Conservation (phyloP, 2,888 invertebrate species). For the Luffia ferchaultella region DNA sequence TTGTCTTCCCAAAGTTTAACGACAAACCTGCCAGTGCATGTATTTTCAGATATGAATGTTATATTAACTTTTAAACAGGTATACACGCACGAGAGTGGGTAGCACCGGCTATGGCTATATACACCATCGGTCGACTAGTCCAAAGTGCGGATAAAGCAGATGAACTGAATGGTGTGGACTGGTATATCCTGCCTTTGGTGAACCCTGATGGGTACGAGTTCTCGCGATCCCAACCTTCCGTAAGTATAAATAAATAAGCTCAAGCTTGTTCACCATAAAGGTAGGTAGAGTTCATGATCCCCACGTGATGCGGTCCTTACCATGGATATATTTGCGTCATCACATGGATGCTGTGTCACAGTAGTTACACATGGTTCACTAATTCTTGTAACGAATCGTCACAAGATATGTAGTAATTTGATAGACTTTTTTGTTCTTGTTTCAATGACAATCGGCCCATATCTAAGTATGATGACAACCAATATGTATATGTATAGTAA, state of each 20-base stretch:
- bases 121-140: conserved; percentile 62
- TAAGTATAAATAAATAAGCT: conserved; percentile 21
- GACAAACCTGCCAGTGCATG: neutral
- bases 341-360: no score
- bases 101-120: conserved; percentile 67
- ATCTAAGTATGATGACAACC: no score
- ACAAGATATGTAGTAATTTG: no score
- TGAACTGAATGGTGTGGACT: conserved; percentile 68
- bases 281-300: no score
- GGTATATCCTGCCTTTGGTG: conserved; percentile 71
- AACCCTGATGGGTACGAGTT: conserved; percentile 80
- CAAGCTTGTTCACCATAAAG: neutral
- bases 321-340: no score
- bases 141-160: conserved; percentile 33
- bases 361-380: no score
- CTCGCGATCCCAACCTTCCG: conserved; percentile 39
- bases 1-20: no score
- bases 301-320: no score
- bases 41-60: neutral
- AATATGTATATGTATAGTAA: no score
- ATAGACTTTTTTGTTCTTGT: no score
- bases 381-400: no score
- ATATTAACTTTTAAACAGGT: conserved; percentile 26
- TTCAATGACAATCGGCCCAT: no score
- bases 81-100: conserved; percentile 75